These are phyloP conservation scores for Zootermopsis nevadensis DNA, from an alignment of 2,888 invertebrate species.

Conservation along the genomic window DNA sequence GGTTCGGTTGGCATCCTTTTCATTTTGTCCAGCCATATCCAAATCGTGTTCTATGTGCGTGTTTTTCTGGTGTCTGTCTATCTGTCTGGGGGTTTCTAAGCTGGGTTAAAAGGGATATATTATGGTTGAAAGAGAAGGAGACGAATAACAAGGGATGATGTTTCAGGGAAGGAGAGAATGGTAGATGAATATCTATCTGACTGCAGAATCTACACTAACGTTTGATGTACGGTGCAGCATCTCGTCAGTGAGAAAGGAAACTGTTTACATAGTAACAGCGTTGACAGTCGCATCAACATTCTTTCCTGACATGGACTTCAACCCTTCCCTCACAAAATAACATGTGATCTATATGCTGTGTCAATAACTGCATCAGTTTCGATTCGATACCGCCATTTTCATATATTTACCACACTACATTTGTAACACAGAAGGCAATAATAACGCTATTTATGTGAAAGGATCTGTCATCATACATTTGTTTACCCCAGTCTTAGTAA, in stretches of 20 bases:
- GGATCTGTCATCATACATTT: not conserved
- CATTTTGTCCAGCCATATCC: not conserved
- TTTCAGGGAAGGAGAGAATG: not conserved
- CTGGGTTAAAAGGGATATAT: not conserved
- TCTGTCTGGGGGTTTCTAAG: not conserved
- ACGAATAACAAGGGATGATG: not conserved
- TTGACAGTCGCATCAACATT: not conserved
- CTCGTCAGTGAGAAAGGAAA: not conserved
- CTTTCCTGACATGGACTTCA: not conserved
- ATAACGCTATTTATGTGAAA: not conserved
- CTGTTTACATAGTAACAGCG: not conserved
- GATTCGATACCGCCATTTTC: not conserved
- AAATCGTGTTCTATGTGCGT: not conserved
- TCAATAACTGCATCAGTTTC: not conserved
- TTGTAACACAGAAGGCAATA: not conserved
- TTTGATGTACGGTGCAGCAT: not conserved
- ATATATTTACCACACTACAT: not conserved
- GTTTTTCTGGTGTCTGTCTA: not conserved
- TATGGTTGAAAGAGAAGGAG: not conserved
- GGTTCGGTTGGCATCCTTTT: constrained; percentile 7
- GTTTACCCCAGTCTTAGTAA: not conserved
- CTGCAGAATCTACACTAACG: not conserved
- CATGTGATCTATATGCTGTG: not conserved
- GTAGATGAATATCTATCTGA: not conserved
- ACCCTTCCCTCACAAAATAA: not conserved